Conservation (phyloP, 2,888 invertebrate species). For the Dynastes hyllus region DNA sequence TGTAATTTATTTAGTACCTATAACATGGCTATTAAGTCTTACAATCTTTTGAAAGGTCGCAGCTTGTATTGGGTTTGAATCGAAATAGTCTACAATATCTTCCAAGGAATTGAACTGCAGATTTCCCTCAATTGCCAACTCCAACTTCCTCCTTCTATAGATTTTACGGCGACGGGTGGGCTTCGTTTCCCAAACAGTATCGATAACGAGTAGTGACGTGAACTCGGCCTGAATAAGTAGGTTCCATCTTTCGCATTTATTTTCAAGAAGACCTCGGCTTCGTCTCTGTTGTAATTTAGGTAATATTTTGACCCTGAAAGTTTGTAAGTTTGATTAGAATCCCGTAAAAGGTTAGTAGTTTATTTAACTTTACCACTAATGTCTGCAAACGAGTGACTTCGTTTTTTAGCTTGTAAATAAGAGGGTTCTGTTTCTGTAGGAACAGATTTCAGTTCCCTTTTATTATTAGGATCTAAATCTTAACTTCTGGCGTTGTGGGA, state of each 20-base stretch:
- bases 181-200: slow-evolving; percentile 23
- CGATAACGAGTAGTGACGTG: slow-evolving; percentile 20
- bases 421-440: not conserved
- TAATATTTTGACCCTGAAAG: slow-evolving; percentile 36
- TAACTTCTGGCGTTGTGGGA: too few relatives aligned
- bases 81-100: slow-evolving; percentile 33
- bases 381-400: not conserved
- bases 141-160: slow-evolving; percentile 3
- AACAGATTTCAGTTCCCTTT: not conserved
- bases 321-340: not conserved
- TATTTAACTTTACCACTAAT: not conserved
- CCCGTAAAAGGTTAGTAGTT: not conserved
- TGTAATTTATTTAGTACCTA: not conserved
- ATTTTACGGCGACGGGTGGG: slow-evolving; percentile 10
- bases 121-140: not conserved
- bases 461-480: not conserved
- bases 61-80: slow-evolving; percentile 11
- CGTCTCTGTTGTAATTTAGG: slow-evolving; percentile 9
- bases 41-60: slow-evolving; percentile 17
- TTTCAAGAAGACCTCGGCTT: slow-evolving; percentile 28
- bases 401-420: not conserved
- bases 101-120: slow-evolving; percentile 25
- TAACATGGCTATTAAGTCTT: slow-evolving; percentile 13
- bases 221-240: slow-evolving; percentile 31
- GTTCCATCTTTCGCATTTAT: slow-evolving; percentile 19